phyloP scores from a whole-genome alignment of 2,797 vertebrate genomes.

The Chrysocyon brachyurus region DNA sequence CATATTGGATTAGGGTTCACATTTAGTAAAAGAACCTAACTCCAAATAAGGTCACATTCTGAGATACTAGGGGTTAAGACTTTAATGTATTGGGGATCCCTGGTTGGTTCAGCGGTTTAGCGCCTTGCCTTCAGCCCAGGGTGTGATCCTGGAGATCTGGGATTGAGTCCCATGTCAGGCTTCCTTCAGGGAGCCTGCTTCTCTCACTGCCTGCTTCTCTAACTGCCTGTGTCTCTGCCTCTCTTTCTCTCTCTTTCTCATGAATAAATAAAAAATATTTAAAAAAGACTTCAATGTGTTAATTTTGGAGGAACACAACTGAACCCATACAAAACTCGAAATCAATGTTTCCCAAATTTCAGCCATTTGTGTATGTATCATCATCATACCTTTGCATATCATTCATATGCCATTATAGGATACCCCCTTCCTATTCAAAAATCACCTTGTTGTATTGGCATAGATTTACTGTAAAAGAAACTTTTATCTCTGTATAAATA shows the following conservation, averaged over 20 bases:
- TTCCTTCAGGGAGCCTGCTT: no score
- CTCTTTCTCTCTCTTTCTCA: no score
- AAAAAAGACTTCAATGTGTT: neutral
- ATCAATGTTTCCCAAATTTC: neutral
- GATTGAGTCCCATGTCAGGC: no score
- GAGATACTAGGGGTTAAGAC: neutral
- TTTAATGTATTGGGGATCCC: neutral
- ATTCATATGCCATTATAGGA: neutral
- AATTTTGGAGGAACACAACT: neutral
- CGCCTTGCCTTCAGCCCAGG: no score
- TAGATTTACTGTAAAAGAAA: slow-evolving; percentile 39
- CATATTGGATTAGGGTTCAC: neutral
- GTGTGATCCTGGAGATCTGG: no score
- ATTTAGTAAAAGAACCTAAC: neutral
- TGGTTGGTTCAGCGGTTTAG: no score
- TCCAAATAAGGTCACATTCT: neutral
- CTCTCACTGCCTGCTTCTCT: no score
- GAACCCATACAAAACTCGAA: slow-evolving; percentile 14
- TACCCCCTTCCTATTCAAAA: neutral
- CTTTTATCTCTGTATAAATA: neutral
- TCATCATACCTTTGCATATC: neutral
- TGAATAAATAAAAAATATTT: no score
- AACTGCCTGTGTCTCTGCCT: no score
- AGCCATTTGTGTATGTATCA: neutral
- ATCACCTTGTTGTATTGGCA: slow-evolving; percentile 15